These are phyloP conservation scores for Tipula helvola DNA, from an alignment of 2,888 invertebrate genomes.

Conservation along the genomic window DNA sequence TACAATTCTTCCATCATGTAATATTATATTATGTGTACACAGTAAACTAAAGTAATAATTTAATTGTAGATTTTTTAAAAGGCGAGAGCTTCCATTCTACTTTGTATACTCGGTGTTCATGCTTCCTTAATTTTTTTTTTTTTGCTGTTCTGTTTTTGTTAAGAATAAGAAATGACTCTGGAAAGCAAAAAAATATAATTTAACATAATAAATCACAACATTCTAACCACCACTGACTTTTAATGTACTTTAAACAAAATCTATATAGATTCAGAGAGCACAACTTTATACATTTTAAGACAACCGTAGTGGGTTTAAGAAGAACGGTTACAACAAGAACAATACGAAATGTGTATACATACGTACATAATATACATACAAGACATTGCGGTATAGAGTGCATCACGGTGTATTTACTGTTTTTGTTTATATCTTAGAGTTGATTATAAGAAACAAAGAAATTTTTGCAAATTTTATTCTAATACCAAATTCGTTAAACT, in stretches of 20 bases:
- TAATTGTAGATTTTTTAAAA: neutral
- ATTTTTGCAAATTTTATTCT: neutral
- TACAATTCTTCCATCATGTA: neutral
- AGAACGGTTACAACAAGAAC: neutral
- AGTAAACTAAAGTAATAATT: neutral
- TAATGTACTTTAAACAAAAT: neutral
- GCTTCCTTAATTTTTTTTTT: neutral
- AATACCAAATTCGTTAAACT: neutral
- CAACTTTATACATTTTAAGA: neutral
- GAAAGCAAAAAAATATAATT: neutral
- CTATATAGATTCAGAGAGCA: neutral
- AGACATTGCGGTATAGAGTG: neutral
- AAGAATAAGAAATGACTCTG: neutral
- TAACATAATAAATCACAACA: neutral
- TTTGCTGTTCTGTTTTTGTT: neutral
- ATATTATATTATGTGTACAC: neutral
- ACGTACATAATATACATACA: neutral
- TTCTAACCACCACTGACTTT: neutral
- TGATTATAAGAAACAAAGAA: neutral
- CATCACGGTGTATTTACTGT: neutral
- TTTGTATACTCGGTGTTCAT: neutral
- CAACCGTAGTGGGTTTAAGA: neutral
- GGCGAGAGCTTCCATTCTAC: neutral
- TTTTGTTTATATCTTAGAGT: neutral
- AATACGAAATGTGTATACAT: neutral